Evolutionary conservation across 2,113 vertebrate species (phyloP), one percentile per base, ranked within the genome.

Genomic region (Gadus chalcogrammus): DNA sequence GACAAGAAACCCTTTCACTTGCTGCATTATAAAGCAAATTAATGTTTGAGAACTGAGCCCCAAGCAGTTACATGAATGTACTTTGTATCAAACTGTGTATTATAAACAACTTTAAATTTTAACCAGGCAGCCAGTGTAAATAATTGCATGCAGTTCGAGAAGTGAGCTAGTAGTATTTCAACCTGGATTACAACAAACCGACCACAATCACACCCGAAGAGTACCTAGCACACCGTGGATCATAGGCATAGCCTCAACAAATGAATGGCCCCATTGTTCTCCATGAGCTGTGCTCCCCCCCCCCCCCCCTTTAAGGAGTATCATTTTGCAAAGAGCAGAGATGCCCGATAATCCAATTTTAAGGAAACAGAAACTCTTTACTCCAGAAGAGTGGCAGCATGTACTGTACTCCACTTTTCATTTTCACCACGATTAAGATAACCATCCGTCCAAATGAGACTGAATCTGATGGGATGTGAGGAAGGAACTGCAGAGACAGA

Each of bases 271-370:
- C 15, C 68, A 76, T 69, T 73, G 56, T 72, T 64, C 68, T 48
- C 8, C 42, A 48, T 48, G 8, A 7, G 8, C 42, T 48, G 42
- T 48, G 42, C 42, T 13, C 12, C 42, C 52, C 68, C 22, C 53
- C 55, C 11, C 12, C 42, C 56, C 68, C 22, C 53, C 55, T 70
- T 67, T 24, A 67, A 48, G 42, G 28, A 64, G 67, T 20, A 80
- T 79, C 74, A 68, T 58, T 79, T 78, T 78, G 61, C 35, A 69
- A 70, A 77, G 63, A 58, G 48, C 59, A 38, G 69, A 72, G 55
- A 77, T 70, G 73, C 77, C 59, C 71, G 62, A 80, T 74, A 68
- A 81, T 74, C 74, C n/a, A 58, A 77, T 79, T 75, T 18, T 68
- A 71, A 69, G 73, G 67, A 69, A 68, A 18, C 70, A 64, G 38